Evolutionary conservation across 2,888 invertebrate species (phyloP).

Genomic region (Baccha elongata): DNA sequence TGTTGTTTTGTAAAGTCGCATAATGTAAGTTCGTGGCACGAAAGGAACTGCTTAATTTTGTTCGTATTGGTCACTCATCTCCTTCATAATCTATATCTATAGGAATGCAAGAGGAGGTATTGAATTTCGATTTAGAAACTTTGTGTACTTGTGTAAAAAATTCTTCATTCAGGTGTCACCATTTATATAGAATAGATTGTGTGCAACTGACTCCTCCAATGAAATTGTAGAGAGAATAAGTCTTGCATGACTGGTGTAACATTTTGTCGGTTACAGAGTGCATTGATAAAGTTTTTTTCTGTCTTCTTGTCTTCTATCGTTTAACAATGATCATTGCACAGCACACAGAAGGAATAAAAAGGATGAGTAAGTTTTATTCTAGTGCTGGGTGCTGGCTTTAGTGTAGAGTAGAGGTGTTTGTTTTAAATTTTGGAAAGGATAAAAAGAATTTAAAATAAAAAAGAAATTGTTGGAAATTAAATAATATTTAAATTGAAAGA

Average conservation of each 20-base stretch:
- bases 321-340: constrained; percentile 16
- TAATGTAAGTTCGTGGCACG: constrained; percentile 44
- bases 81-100: constrained; percentile 26
- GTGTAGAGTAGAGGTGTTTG: background rate
- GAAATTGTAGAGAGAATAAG: background rate
- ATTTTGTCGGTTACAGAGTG: constrained; percentile 1
- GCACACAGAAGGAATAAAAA: background rate
- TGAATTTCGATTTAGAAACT: constrained; percentile 49
- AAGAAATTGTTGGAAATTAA: too few relatives aligned
- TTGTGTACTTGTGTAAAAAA: constrained; percentile 9
- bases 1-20: constrained; percentile 39
- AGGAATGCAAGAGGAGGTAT: constrained; percentile 1
- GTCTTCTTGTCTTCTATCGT: background rate
- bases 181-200: background rate
- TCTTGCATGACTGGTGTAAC: background rate
- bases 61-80: constrained; percentile 31
- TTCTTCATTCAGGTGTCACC: constrained; percentile 10
- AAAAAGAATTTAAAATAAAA: too few relatives aligned
- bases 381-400: too few relatives aligned
- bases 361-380: background rate
- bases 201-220: background rate
- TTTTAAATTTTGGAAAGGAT: constrained; percentile 1
- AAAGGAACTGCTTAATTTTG: background rate
- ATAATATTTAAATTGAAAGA: too few relatives aligned
- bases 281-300: constrained; percentile 7